These are phyloP conservation scores for Phrynosoma blainvillii DNA, from an alignment of 2,113 vertebrate species.

Conservation along the genomic window DNA sequence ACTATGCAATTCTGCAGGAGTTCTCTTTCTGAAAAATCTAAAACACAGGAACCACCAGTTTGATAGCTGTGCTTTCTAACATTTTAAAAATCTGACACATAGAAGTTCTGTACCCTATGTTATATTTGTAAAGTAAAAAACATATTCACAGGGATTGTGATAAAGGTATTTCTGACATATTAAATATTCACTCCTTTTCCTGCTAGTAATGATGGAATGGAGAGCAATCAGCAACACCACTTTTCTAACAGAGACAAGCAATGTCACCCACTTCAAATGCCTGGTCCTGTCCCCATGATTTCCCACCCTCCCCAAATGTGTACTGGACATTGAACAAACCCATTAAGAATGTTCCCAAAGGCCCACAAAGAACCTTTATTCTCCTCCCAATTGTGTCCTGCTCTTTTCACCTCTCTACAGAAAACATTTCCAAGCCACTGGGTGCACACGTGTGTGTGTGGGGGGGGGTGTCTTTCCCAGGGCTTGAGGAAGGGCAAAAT, in stretches of 20 bases:
- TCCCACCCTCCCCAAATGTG: conserved; percentile 9
- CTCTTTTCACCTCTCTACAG: conserved; percentile 43
- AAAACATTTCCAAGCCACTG: conserved; percentile 56
- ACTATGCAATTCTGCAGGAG: background rate
- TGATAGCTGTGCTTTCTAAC: background rate
- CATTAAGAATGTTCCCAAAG: conserved; percentile 38
- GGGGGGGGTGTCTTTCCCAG: background rate
- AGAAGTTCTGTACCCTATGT: background rate
- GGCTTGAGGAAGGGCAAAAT: conserved; percentile 28
- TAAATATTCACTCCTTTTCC: background rate
- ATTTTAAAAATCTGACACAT: background rate
- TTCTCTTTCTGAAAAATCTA: background rate
- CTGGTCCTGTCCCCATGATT: background rate
- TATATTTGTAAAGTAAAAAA: background rate
- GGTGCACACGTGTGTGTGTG: conserved; percentile 6
- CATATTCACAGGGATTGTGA: background rate
- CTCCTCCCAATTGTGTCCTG: conserved; percentile 32
- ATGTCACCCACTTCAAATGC: conserved; percentile 19
- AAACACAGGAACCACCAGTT: background rate
- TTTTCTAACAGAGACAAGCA: conserved; percentile 12
- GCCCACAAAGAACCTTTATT: conserved; percentile 58
- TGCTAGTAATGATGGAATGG: background rate
- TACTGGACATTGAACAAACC: conserved; percentile 45
- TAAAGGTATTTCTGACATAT: background rate
- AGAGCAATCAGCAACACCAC: background rate